phyloP scores from a whole-genome alignment of 64 coral and sea anemone genomes.

The Pocillopora damicornis region DNA sequence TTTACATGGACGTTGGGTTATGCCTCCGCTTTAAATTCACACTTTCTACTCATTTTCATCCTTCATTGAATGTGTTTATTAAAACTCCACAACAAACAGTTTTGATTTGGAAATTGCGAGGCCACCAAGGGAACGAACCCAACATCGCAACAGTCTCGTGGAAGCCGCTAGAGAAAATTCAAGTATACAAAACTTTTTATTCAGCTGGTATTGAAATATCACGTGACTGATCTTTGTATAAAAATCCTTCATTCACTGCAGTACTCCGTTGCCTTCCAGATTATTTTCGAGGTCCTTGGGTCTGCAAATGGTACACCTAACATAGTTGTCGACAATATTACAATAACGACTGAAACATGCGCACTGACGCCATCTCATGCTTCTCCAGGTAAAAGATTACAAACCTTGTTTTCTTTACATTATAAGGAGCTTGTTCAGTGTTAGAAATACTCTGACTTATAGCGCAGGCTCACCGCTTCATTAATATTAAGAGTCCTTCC shows the following conservation, averaged over 20 bases:
- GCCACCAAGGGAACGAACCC: conserved; percentile 51
- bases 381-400: conserved; percentile 30
- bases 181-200: conserved; percentile 2
- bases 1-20: conserved; percentile 43
- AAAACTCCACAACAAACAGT: background rate
- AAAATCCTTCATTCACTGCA: no score
- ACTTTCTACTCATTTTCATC: conserved; percentile 12
- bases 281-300: conserved; percentile 21
- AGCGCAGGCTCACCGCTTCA: no score
- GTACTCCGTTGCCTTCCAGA: background rate
- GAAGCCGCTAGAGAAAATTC: background rate
- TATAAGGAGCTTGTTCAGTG: no score
- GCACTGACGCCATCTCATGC: conserved; percentile 17
- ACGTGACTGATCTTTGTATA: background rate
- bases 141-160: conserved; percentile 1
- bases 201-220: background rate
- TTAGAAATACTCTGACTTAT: no score
- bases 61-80: conserved; percentile 25
- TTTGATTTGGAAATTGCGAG: conserved; percentile 48
- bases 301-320: conserved; percentile 7
- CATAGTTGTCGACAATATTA: conserved; percentile 44
- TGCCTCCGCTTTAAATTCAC: conserved; percentile 48
- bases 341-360: conserved; percentile 51
- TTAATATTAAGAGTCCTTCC: no score
- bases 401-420: background rate